These are phyloP conservation scores for Pogona vitticeps DNA, from an alignment of 2,113 vertebrate genomes.

Conservation along the genomic window DNA sequence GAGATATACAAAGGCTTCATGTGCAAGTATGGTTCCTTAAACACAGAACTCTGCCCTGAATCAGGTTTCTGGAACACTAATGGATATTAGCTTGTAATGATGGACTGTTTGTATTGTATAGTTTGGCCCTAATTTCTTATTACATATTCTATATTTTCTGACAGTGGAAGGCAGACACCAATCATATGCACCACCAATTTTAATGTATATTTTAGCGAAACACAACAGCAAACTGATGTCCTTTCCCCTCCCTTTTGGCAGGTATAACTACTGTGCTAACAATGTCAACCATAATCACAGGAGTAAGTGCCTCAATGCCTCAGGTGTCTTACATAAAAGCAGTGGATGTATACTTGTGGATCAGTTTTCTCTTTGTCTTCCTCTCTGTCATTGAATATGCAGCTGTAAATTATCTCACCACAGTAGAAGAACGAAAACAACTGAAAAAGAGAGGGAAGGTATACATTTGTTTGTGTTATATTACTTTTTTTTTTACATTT, in stretches of 20 bases:
- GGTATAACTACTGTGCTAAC: conserved; percentile 92
- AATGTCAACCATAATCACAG: conserved; percentile 92
- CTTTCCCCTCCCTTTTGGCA: conserved; percentile 62
- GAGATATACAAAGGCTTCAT: no score
- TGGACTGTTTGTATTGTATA: no score
- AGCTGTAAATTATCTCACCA: conserved; percentile 92
- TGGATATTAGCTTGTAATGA: no score
- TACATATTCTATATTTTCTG: conserved; percentile 29
- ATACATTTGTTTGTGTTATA: conserved; percentile 40
- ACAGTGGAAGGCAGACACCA: not conserved
- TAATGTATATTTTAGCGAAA: not conserved
- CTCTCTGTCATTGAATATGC: conserved; percentile 91
- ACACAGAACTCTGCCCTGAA: no score
- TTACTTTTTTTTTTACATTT: not conserved
- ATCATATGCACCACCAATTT: not conserved
- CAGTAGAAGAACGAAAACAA: conserved; percentile 79
- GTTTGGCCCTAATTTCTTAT: conserved; percentile 13
- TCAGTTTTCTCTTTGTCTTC: conserved; percentile 93
- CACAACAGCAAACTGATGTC: not conserved
- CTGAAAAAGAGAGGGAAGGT: conserved; percentile 75
- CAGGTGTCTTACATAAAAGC: conserved; percentile 95
- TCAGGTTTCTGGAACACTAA: no score
- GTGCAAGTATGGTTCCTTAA: no score
- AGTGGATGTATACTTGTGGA: conserved; percentile 91
- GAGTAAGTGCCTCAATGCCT: conserved; percentile 90